Evolutionary conservation across 2,888 invertebrate genomes (phyloP).

Genomic region (Caenorhabditis japonica): DNA sequence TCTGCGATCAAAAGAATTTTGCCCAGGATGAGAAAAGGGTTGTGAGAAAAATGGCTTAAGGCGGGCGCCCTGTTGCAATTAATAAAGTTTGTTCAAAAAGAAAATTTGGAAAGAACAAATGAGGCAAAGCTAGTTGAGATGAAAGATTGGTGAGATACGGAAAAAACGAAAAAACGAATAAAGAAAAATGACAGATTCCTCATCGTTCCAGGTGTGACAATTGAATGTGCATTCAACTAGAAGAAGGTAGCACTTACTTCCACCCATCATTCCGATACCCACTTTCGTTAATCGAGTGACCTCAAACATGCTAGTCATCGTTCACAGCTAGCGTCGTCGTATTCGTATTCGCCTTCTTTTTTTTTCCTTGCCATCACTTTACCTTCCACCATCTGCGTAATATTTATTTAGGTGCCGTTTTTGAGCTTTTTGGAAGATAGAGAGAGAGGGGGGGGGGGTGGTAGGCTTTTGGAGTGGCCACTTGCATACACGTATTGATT

Average conservation of each 20-base stretch:
- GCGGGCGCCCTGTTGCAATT: too few species aligned
- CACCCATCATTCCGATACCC: slow-evolving; percentile 48
- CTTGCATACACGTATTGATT: slow-evolving; percentile 27
- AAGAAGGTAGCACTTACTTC: slow-evolving; percentile 39
- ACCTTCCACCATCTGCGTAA: slow-evolving; percentile 49
- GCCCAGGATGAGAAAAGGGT: neutral
- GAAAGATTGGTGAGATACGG: neutral
- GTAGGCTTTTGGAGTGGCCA: slow-evolving; percentile 24
- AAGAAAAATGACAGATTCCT: slow-evolving; percentile 10
- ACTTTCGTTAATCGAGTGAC: slow-evolving; percentile 51
- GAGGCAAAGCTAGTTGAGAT: neutral
- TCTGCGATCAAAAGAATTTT: neutral
- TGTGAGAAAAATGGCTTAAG: neutral
- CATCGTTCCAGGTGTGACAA: slow-evolving; percentile 49
- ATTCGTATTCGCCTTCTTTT: slow-evolving; percentile 1
- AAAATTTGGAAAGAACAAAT: neutral
- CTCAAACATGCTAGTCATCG: slow-evolving; percentile 46
- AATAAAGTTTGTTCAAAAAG: neutral
- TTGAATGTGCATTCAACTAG: slow-evolving; percentile 35
- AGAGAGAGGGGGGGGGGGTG: too few species aligned
- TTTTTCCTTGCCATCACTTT: slow-evolving; percentile 15
- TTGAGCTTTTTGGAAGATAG: slow-evolving; percentile 1
- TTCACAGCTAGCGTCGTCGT: too few species aligned
- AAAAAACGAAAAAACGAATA: neutral
- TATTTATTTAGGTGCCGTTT: slow-evolving; percentile 50